A percentile compares a stretch with the other conserved stretches of the same genome.
These are phyloP conservation scores for Drosophila neutralis DNA, from an alignment of 2,888 invertebrate genomes.

Conservation along the genomic window DNA sequence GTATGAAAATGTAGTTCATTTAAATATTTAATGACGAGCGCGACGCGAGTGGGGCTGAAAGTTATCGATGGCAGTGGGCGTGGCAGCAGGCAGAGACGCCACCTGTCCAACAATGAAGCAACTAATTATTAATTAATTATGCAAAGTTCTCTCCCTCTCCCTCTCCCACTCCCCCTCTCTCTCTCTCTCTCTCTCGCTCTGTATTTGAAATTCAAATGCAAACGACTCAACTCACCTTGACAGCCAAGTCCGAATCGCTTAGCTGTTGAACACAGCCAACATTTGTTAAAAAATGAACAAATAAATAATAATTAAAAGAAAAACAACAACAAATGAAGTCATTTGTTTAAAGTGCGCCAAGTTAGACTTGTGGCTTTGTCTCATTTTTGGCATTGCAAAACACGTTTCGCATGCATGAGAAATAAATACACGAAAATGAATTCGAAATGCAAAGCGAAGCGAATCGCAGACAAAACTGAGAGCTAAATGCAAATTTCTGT, in stretches of 20 bases:
- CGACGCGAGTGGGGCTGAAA: slow-evolving; percentile 11
- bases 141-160: slow-evolving; percentile 56
- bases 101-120: slow-evolving; percentile 51
- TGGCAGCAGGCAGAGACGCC: slow-evolving; percentile 31
- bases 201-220: slow-evolving; percentile 37
- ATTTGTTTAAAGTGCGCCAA: slow-evolving; percentile 40
- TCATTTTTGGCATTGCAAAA: slow-evolving; percentile 58
- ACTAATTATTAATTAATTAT: slow-evolving; percentile 73
- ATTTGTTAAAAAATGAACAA: background rate
- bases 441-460: slow-evolving; percentile 53
- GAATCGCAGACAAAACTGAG: slow-evolving; percentile 31
- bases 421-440: slow-evolving; percentile 33
- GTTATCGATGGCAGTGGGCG: slow-evolving; percentile 27
- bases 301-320: background rate
- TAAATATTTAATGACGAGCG: slow-evolving; percentile 65
- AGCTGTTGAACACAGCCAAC: background rate
- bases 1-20: slow-evolving; percentile 59
- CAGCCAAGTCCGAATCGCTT: slow-evolving; percentile 23
- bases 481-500: slow-evolving; percentile 47
- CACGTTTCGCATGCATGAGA: slow-evolving; percentile 69
- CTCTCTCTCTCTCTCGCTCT: background rate
- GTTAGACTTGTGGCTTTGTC: slow-evolving; percentile 1
- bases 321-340: slow-evolving; percentile 41
- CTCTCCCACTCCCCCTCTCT: fast-evolving
- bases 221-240: slow-evolving; percentile 51